Percentiles rank a stretch among this genome's conserved stretches.
These are phyloP conservation scores for Conger conger DNA, from an alignment of 2,113 vertebrate genomes.

Conservation along the genomic window DNA sequence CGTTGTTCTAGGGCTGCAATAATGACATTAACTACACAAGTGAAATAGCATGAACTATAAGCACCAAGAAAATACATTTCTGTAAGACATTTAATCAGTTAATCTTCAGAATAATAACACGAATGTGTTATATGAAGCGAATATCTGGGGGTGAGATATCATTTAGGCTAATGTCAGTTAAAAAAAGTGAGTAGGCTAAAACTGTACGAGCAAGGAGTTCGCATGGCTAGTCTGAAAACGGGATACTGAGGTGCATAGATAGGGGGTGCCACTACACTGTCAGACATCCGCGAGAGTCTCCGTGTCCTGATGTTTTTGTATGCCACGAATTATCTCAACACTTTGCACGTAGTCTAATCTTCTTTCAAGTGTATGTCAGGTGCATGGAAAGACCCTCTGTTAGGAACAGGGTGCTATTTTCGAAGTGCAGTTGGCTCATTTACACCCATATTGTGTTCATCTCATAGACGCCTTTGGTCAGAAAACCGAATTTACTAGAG, in stretches of 20 bases:
- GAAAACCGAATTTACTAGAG: too few relatives aligned
- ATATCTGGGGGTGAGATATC: neutral
- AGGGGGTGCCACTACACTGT: conserved; percentile 2
- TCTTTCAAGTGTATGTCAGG: too few relatives aligned
- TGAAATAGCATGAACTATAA: neutral
- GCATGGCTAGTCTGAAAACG: neutral
- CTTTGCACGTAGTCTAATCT: too few relatives aligned
- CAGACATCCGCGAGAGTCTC: neutral
- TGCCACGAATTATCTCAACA: neutral
- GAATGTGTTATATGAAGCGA: neutral
- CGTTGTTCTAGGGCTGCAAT: neutral
- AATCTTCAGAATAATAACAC: neutral
- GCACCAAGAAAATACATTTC: neutral
- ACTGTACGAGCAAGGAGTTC: neutral
- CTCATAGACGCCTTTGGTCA: too few relatives aligned
- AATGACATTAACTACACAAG: neutral
- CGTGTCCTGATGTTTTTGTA: neutral
- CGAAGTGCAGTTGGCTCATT: too few relatives aligned
- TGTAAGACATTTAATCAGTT: neutral
- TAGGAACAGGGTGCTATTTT: too few relatives aligned
- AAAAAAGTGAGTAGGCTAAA: neutral
- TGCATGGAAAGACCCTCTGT: too few relatives aligned
- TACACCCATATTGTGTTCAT: too few relatives aligned
- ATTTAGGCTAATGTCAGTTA: neutral
- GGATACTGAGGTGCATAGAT: neutral